These are phyloP conservation scores for Lepus americanus DNA, from an alignment of 2,113 vertebrate species.

Conservation along the genomic window DNA sequence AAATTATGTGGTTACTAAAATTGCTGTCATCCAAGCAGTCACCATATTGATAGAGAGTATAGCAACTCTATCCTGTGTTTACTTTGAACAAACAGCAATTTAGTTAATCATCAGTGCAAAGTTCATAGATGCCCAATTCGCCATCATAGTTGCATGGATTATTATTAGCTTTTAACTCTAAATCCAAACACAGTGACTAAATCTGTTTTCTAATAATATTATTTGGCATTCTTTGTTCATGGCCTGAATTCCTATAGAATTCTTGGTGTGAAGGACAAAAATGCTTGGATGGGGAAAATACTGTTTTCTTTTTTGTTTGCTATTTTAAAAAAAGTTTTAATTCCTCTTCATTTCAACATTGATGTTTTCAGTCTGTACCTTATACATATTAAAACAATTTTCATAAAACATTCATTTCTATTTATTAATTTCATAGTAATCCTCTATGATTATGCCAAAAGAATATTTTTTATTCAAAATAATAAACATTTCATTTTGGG, in stretches of 20 bases:
- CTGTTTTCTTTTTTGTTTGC: background rate
- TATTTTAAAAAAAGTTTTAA: background rate
- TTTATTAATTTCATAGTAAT: background rate
- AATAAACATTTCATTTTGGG: background rate
- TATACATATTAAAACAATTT: background rate
- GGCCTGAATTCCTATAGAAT: background rate
- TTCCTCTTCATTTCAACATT: background rate
- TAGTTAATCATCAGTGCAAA: constrained; percentile 1
- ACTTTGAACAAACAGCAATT: background rate
- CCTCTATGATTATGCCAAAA: constrained; percentile 9
- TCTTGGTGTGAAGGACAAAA: background rate
- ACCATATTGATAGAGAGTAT: background rate
- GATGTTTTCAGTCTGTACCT: background rate
- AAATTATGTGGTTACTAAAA: background rate
- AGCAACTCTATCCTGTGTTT: background rate
- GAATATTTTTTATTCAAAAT: constrained; percentile 44
- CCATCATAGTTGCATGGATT: background rate
- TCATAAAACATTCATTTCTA: background rate
- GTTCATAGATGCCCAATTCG: background rate
- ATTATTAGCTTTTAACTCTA: constrained; percentile 1
- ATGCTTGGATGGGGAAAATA: background rate
- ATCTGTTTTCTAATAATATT: constrained; percentile 1
- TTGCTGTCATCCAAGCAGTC: background rate
- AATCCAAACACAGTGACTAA: background rate
- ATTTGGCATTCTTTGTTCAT: background rate